Conservation (phyloP, 1,140 invertebrate species). For the Liolophura sinensis region DNA sequence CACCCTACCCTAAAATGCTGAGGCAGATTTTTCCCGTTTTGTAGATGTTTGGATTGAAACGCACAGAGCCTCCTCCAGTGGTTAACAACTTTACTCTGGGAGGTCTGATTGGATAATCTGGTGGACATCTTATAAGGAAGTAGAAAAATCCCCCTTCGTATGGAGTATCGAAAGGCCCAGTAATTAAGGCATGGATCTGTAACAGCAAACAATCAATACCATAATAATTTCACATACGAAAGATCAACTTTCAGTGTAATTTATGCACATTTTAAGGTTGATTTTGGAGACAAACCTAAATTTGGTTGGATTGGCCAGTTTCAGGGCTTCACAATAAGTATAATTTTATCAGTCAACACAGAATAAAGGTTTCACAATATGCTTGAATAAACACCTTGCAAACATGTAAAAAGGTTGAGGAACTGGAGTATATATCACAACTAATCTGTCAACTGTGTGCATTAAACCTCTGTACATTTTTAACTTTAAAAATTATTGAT, state of each 20-base stretch:
- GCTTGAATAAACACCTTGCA: no score
- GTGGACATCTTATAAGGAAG: conserved; percentile 64
- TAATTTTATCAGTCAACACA: no score
- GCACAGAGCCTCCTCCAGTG: conserved; percentile 65
- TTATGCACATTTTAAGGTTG: no score
- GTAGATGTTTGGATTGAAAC: conserved; percentile 70
- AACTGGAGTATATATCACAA: not conserved
- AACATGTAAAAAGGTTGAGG: no score
- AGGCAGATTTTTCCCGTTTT: conserved; percentile 70
- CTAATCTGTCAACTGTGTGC: not conserved
- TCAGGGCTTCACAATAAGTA: no score
- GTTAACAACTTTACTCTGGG: conserved; percentile 68
- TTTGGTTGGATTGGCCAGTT: no score
- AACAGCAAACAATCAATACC: conserved; percentile 13
- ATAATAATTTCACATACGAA: conserved; percentile 1
- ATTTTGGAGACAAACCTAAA: no score
- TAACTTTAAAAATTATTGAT: not conserved
- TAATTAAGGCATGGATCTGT: conserved; percentile 67
- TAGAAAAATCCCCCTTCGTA: conserved; percentile 72
- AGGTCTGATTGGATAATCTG: conserved; percentile 62
- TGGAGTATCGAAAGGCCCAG: conserved; percentile 69
- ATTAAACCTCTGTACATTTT: not conserved
- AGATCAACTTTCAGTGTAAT: no score
- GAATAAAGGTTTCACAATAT: no score
- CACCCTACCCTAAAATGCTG: conserved; percentile 66